phyloP scores from a whole-genome alignment of 2,797 vertebrate species.

The Hemibagrus guttatus region DNA sequence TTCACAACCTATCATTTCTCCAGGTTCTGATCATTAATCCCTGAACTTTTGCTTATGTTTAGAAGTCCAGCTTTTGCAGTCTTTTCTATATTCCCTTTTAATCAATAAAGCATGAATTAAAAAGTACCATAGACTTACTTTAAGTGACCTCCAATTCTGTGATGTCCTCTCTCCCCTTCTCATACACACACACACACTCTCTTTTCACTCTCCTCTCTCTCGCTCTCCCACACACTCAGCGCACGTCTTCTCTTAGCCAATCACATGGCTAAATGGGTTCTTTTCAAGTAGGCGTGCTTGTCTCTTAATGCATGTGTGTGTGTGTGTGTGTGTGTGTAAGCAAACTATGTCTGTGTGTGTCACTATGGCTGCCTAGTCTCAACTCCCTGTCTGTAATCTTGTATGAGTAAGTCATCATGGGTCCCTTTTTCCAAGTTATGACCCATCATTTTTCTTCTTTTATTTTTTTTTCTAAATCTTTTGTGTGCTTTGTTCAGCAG shows the following conservation, averaged over 20 bases:
- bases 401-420: conserved; percentile 19
- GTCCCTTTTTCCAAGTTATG: neutral
- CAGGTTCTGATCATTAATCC: neutral
- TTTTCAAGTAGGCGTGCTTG: conserved; percentile 39
- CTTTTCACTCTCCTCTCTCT: neutral
- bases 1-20: neutral
- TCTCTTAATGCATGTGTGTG: conserved; percentile 22
- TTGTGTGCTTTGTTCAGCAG: neutral
- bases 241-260: conserved; percentile 39
- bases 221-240: neutral
- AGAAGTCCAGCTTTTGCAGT: neutral
- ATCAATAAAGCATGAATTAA: neutral
- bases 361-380: neutral
- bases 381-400: neutral
- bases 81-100: neutral
- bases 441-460: neutral
- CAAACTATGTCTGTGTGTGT: conserved; percentile 2
- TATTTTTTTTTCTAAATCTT: neutral
- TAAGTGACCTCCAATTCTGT: conserved; percentile 43
- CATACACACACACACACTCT: neutral
- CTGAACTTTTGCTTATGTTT: neutral
- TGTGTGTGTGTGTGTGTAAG: neutral
- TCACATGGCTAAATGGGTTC: conserved; percentile 34
- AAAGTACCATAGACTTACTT: conserved; percentile 37
- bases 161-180: conserved; percentile 18